A percentile compares a stretch with the other conserved stretches of the same genome.
Evolutionary conservation across 2,113 vertebrate species (phyloP).

Genomic region (Mustelus asterias): DNA sequence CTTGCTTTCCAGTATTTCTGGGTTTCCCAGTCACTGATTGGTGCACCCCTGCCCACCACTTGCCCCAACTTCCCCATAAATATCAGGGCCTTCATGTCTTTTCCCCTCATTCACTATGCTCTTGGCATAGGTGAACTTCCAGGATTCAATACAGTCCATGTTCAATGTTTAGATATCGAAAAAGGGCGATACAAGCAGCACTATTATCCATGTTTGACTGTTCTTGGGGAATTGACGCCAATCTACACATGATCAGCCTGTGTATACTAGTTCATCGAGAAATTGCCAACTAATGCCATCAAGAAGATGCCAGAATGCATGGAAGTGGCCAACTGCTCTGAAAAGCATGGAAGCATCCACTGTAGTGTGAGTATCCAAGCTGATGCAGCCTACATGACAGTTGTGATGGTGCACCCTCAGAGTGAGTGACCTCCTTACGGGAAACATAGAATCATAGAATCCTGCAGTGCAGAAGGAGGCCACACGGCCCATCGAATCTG

Average conservation of each 20-base stretch:
- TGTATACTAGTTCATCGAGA: background rate
- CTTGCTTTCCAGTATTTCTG: background rate
- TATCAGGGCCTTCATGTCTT: too few species aligned
- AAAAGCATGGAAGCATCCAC: background rate
- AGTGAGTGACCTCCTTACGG: background rate
- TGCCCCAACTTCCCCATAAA: too few species aligned
- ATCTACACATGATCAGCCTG: background rate
- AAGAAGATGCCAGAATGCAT: background rate
- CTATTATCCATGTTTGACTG: background rate
- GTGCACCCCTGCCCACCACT: too few species aligned
- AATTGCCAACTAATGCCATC: background rate
- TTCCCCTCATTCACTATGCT: too few species aligned
- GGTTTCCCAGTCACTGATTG: too few species aligned
- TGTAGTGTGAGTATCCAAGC: background rate
- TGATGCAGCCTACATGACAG: background rate
- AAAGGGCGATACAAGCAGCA: background rate
- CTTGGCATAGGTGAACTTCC: background rate
- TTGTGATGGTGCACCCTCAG: background rate
- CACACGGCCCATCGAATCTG: too few species aligned
- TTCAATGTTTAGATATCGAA: background rate
- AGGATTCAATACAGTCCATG: background rate
- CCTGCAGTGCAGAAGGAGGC: too few species aligned
- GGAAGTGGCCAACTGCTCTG: background rate
- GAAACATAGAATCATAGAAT: background rate
- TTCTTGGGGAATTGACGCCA: background rate